Base-by-base conservation (phyloP, 2,888 invertebrate species). In the Diarsia mendica region DNA sequence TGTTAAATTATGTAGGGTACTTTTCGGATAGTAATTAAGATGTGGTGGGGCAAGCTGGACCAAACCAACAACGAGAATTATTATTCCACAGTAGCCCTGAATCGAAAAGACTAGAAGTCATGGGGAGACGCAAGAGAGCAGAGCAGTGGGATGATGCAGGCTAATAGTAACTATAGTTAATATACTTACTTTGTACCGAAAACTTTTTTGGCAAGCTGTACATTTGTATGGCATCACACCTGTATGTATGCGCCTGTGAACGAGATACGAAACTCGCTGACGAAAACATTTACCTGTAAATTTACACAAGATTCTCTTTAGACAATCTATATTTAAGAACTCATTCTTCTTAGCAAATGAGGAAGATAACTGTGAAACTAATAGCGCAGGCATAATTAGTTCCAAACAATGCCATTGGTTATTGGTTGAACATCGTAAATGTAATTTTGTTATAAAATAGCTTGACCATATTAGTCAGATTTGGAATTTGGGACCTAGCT, bases 221-320 rank as follows among this genome's bases (percentile, higher is more conserved):
- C 98, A 98, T 93, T 98, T 98, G 90, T 98, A 98, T 0, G 98
- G 98, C 98, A 98, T 98, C 0, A 97, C 98, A 51, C 98, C 98
- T 1, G 98, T 98, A 88, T 98, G 98, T 85, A 98, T 98, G 83
- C 98, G 97, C 80, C 98, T 97, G 91, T 98, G 98, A 0, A 98
- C 98, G 89, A 98, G 96, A 92, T 98, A 98, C 0, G 98, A 98
- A 20, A 98, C 98, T 76, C 98, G 95, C 92, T 98, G 98, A 13
- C 98, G 97, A 91, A 98, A 98, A 90, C 98, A 98, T 97, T 98
- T 98, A 18, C 98, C 98, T 98, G 92, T 46, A 94, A 95, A 74
- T 48, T 49, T 46, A 75, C 58, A 75, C 44, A 73, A 39, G 0
- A 39, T 6, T 39, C 20, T 82, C 6, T 39, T 11, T n/a, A 58